A percentile compares a stretch with the other conserved stretches of the same genome.
Conservation (phyloP, 2,797 vertebrate genomes). For the Morelia viridis region DNA sequence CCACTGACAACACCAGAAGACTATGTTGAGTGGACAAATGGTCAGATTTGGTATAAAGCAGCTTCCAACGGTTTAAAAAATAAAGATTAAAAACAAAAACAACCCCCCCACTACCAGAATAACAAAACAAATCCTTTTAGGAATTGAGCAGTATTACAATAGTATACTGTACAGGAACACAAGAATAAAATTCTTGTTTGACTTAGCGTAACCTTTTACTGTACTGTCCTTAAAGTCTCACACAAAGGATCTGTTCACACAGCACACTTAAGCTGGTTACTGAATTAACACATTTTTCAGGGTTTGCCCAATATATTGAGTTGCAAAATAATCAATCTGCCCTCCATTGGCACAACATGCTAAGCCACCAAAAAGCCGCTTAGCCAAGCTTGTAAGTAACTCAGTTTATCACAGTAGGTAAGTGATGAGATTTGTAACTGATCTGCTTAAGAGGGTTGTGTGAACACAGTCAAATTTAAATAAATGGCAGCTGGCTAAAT, state of each 20-base stretch:
- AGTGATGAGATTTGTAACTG: not conserved
- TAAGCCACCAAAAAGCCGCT: not conserved
- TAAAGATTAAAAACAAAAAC: not conserved
- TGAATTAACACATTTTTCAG: not conserved
- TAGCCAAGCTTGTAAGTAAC: not conserved
- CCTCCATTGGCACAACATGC: not conserved
- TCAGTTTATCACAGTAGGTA: not conserved
- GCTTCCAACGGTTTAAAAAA: not conserved
- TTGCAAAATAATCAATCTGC: not conserved
- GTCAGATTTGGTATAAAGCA: not conserved
- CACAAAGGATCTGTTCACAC: not conserved
- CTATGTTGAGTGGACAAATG: not conserved
- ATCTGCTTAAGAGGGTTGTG: not conserved
- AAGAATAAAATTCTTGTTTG: not conserved
- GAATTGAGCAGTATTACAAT: not conserved
- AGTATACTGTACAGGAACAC: not conserved
- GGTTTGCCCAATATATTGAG: not conserved
- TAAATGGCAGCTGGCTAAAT: not conserved
- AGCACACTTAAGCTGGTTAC: not conserved
- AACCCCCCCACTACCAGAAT: not conserved
- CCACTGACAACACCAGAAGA: no score
- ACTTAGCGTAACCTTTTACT: not conserved
- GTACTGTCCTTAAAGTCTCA: not conserved
- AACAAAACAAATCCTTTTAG: not conserved
- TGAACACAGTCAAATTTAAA: not conserved